Evolutionary conservation across 2,113 vertebrate genomes (phyloP).

Genomic region (Hiodon alosoides): DNA sequence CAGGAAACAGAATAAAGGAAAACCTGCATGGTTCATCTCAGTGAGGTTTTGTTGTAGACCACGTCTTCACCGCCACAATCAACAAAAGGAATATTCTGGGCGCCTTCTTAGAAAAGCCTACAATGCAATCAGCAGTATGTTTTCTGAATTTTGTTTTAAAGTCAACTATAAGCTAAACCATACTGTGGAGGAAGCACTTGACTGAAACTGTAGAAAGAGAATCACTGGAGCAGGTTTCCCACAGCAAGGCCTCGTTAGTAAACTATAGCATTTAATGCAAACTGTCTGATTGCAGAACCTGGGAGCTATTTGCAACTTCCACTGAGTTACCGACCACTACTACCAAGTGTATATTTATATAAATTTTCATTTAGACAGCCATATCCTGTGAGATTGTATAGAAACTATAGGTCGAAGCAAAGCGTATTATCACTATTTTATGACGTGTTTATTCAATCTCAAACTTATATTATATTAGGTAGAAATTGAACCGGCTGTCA

Average conservation of each 20-base stretch:
- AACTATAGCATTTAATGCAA: neutral
- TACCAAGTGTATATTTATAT: neutral
- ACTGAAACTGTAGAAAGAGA: neutral
- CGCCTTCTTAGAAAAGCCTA: neutral
- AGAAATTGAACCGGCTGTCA: neutral
- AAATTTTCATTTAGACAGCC: neutral
- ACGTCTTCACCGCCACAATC: no score
- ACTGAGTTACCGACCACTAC: no score
- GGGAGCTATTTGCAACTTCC: no score
- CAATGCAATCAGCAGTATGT: neutral
- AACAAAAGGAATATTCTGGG: neutral
- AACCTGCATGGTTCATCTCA: neutral
- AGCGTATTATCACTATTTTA: constrained; percentile 12
- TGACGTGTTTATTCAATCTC: neutral
- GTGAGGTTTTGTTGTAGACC: neutral
- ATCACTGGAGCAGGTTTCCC: neutral
- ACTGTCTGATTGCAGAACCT: neutral
- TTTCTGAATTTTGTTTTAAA: neutral
- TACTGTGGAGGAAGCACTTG: no score
- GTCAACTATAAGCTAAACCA: no score
- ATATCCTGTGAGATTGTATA: neutral
- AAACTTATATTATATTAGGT: neutral
- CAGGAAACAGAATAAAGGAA: neutral
- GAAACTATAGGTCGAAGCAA: neutral
- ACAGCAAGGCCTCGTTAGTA: constrained; percentile 8